A percentile compares a stretch with the other conserved stretches of the same genome.
Evolutionary conservation across 2,797 vertebrate species (phyloP).

Genomic region (Lagodon rhomboides): DNA sequence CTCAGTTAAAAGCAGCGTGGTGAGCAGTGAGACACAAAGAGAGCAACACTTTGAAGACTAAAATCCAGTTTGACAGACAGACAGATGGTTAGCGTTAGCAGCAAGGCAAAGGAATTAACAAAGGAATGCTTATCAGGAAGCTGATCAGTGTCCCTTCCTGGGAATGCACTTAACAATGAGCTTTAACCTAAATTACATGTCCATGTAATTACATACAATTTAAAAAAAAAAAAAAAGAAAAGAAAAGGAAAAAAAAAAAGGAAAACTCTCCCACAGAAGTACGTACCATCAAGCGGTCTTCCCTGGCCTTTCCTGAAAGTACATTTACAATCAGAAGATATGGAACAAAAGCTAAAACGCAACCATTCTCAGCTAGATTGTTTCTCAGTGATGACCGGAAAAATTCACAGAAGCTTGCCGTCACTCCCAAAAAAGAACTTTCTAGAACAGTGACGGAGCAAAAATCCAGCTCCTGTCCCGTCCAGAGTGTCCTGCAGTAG

Average conservation of each 20-base stretch:
- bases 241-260: slow-evolving; percentile 32
- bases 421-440: slow-evolving; percentile 54
- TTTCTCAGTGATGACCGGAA: slow-evolving; percentile 62
- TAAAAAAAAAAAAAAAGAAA: slow-evolving; percentile 46
- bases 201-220: slow-evolving; percentile 71
- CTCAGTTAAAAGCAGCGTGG: slow-evolving; percentile 77
- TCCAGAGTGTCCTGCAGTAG: slow-evolving; percentile 68
- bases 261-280: slow-evolving; percentile 66
- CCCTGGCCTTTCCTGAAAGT: slow-evolving; percentile 77
- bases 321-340: slow-evolving; percentile 80
- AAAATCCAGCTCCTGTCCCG: slow-evolving; percentile 58
- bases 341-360: slow-evolving; percentile 66
- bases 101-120: slow-evolving; percentile 81
- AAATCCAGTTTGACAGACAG: slow-evolving; percentile 65
- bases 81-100: slow-evolving; percentile 81
- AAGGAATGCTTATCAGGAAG: slow-evolving; percentile 74
- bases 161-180: slow-evolving; percentile 75
- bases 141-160: slow-evolving; percentile 60
- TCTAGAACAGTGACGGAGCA: slow-evolving; percentile 51
- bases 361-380: slow-evolving; percentile 55
- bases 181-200: slow-evolving; percentile 74
- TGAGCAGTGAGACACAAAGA: slow-evolving; percentile 53
- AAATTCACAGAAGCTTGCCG: slow-evolving; percentile 69
- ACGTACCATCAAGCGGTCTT: slow-evolving; percentile 72
- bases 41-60: slow-evolving; percentile 61